Base-by-base conservation (phyloP, 2,113 vertebrate genomes). In the Passer montanus region DNA sequence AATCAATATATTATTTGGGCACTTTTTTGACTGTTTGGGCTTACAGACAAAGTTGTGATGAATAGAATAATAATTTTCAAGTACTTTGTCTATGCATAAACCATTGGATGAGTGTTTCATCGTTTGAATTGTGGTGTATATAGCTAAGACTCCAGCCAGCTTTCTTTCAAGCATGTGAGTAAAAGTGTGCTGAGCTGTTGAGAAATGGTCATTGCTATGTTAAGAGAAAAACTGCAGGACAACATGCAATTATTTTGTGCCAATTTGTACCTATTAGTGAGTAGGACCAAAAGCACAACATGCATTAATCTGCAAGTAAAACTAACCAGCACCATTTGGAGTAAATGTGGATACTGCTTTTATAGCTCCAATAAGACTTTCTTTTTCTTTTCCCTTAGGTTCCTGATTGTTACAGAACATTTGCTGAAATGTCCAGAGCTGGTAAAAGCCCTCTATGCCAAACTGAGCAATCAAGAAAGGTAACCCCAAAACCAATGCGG, bases 381-480 rank as follows among this genome's bases (percentile, higher is more conserved):
- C 26, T 56, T 67, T 46, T 55, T 53, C 37, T 58, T 67, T 46
- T 10, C 33, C 80, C 96, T 89, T 97, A 99, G 99, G 93, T 98
- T 99, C 91, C 93, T 99, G 89, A 99, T 99, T 94, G 98, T 99
- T 70, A 99, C 99, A 60, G 98, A 99, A 74, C 98, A 98, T 97
- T 98, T 99, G 95, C 97, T 99, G 95, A 98, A 98, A 95, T 99
- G 98, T 81, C 97, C 98, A 23, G 97, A 98, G 59, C 94, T 99
- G 96, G 97, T 99, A 80, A 96, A 98, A 96, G 98, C 93, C 95
- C 98, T 99, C 97, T 99, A 99, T 96, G 97, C 98, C 81, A 98
- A 98, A 97, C 98, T 99, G 98, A 98, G 97, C 96, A 98, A 98
- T 92, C 98, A 97, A 94, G 99, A 99, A 98, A 99, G 99, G 99